phyloP scores from a whole-genome alignment of 2,797 vertebrate species.

The Psittacula echo region DNA sequence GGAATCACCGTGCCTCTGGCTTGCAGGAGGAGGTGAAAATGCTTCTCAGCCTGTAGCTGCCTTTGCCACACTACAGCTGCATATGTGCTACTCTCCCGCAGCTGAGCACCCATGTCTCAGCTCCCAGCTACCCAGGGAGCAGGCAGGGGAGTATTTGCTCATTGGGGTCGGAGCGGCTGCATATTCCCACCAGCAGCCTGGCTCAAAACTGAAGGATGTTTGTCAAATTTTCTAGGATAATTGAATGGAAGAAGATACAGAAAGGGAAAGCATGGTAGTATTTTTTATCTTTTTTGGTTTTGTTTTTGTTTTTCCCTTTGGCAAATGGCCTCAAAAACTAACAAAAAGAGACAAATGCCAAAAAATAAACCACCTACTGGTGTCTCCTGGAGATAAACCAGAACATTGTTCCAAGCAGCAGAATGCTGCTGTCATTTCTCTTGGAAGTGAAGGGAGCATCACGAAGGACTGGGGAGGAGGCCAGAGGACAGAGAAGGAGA shows the following conservation, averaged over 20 bases:
- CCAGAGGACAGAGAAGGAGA: background rate
- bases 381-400: slow-evolving; percentile 56
- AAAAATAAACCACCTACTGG: slow-evolving; percentile 49
- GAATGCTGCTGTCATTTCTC: slow-evolving; percentile 46
- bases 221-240: background rate
- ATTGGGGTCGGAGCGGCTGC: fast-evolving
- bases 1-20: background rate
- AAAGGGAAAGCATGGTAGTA: background rate
- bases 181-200: background rate
- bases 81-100: background rate
- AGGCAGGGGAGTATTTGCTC: background rate
- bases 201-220: background rate
- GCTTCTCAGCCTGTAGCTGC: background rate
- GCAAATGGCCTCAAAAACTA: slow-evolving; percentile 52
- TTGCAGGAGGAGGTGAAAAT: background rate
- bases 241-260: background rate
- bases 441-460: slow-evolving; percentile 32
- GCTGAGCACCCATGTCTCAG: background rate
- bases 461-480: background rate
- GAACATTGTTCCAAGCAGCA: slow-evolving; percentile 48
- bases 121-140: background rate
- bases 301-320: background rate
- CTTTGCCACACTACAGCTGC: background rate
- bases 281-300: background rate
- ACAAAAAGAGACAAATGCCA: slow-evolving; percentile 46